Base-by-base conservation (phyloP, 2,888 invertebrate species). In the Melinaea marsaeus region DNA sequence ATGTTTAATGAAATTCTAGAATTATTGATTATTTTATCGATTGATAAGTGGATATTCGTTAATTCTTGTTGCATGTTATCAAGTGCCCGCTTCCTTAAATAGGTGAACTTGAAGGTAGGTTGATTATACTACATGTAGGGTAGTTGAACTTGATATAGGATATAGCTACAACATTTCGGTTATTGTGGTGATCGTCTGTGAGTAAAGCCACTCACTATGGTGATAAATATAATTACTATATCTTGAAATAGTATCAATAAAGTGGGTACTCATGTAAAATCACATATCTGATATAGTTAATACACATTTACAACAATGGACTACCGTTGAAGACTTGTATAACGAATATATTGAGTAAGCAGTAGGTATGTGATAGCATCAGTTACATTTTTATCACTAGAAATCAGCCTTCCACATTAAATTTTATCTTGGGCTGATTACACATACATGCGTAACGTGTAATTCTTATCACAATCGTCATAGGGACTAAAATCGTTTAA, bases 371-470 rank as follows among this genome's bases (percentile, higher is more conserved):
- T 62, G 70, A 67, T 72, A 71, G 57, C 60, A 62, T 68, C 62
- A 67, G 59, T 66, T 69, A 71, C 68, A 62, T 58, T 60, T 61
- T 68, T 68, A 70, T 68, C 67, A 66, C 63, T 60, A 66, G 59
- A 65, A 68, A 72, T 73, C 70, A 70, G 64, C 70, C 69, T 71
- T 71, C 71, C 67, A 65, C 64, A 70, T 69, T 60, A 64, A 71
- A 64, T 69, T 68, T 72, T 73, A 71, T 71, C 71, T 65, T 67
- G 64, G 63, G 67, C 51, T 66, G 69, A 63, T 37, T 54, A 54
- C 42, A 37, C 58, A 35, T 32, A 48, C 51, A 51, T 32, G 32
- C 22, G 9, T 51, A 51, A 51, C 32, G 9, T 51, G 22, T 51
- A 32, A 51, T 51, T 51, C 32, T 51, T 51, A 51, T 51, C 9